These are phyloP conservation scores for Pantherophis alleghaniensis DNA, from an alignment of 2,797 vertebrate genomes.

Conservation along the genomic window DNA sequence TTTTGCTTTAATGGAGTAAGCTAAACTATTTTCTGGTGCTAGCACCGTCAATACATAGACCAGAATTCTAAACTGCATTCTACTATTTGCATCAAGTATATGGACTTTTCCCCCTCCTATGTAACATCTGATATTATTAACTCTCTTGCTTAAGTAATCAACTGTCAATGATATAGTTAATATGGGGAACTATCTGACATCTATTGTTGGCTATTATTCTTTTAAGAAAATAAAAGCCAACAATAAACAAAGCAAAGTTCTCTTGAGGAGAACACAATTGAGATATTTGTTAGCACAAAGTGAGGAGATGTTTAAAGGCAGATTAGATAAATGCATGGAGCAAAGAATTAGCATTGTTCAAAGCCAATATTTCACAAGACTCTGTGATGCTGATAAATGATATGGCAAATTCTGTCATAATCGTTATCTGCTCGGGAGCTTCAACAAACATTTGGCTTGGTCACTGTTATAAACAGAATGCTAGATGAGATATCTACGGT, in stretches of 20 bases:
- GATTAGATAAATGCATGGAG: background rate
- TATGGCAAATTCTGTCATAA: background rate
- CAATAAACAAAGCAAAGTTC: background rate
- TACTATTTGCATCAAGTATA: background rate
- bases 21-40: background rate
- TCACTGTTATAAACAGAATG: background rate
- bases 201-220: conserved; percentile 4
- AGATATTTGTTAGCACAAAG: background rate
- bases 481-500: background rate
- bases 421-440: background rate
- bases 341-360: background rate
- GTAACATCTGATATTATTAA: background rate
- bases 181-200: background rate
- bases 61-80: background rate
- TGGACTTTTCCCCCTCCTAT: background rate
- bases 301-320: background rate
- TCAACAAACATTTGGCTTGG: background rate
- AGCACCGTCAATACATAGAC: background rate
- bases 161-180: background rate
- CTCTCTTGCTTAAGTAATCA: background rate
- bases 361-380: background rate
- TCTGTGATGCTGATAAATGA: background rate
- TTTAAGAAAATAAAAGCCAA: background rate
- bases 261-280: background rate
- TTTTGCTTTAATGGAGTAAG: background rate